Evolutionary conservation across 2,797 vertebrate species (phyloP).

Genomic region (Coendou prehensilis): DNA sequence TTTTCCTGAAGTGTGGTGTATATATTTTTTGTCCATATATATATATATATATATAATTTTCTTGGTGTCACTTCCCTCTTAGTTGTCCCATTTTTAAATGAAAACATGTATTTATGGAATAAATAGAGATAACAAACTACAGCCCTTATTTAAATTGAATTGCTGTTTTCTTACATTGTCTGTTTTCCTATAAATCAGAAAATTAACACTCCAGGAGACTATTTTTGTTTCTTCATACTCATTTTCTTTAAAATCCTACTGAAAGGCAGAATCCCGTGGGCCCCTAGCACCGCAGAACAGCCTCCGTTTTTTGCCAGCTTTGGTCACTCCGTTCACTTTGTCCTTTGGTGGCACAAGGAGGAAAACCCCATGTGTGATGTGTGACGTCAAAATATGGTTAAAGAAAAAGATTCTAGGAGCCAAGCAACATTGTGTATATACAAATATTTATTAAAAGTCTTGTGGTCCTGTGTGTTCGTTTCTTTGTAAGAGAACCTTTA

Average conservation of each 20-base stretch:
- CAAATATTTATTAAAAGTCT: neutral
- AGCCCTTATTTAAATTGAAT: neutral
- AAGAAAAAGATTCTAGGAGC: neutral
- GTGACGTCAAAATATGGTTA: neutral
- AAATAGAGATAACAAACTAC: neutral
- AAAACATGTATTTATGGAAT: neutral
- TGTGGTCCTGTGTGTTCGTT: neutral
- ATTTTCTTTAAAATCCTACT: neutral
- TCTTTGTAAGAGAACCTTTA: neutral
- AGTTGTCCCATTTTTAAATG: neutral
- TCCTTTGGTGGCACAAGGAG: neutral
- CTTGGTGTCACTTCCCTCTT: neutral
- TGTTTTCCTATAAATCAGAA: neutral
- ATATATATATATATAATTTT: fast-evolving
- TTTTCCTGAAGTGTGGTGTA: neutral
- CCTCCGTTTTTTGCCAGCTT: neutral
- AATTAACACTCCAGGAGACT: neutral
- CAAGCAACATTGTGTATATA: neutral
- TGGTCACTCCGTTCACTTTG: neutral
- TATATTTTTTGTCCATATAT: neutral
- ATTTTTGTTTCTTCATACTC: neutral
- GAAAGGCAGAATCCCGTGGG: neutral
- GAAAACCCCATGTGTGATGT: neutral
- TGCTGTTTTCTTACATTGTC: neutral
- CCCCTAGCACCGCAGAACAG: neutral